Percentiles rank a stretch among this genome's conserved stretches.
Evolutionary conservation across 2,797 vertebrate species (phyloP).

Genomic region (Cottoperca gobio): DNA sequence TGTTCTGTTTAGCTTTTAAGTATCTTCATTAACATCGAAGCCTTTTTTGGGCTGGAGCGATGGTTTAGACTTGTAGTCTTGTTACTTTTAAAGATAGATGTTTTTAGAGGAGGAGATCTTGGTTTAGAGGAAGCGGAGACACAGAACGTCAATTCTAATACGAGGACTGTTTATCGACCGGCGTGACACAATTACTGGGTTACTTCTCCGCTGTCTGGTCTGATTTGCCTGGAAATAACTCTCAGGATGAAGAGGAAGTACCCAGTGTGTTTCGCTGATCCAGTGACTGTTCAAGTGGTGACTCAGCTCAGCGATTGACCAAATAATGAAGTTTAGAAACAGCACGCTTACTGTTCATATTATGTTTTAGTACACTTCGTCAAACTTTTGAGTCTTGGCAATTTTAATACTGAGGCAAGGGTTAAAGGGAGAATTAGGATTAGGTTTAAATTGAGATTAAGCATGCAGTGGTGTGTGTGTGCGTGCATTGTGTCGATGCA

Average conservation of each 20-base stretch:
- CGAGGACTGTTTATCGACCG: slow-evolving; percentile 45
- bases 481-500: slow-evolving; percentile 14
- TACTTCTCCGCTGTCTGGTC: slow-evolving; percentile 41
- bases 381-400: not conserved
- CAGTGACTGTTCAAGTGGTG: slow-evolving; percentile 1
- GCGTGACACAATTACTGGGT: slow-evolving; percentile 42
- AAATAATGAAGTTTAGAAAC: not conserved
- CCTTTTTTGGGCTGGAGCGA: not conserved
- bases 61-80: not conserved
- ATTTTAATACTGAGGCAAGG: slow-evolving; percentile 39
- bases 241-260: slow-evolving; percentile 26
- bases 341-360: not conserved
- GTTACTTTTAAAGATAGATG: slow-evolving; percentile 5
- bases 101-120: not conserved
- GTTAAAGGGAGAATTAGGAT: slow-evolving; percentile 39
- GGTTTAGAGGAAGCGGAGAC: not conserved
- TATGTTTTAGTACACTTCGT: not conserved
- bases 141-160: slow-evolving; percentile 36
- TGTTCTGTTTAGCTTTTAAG: not conserved
- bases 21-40: not conserved
- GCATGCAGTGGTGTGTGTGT: not conserved
- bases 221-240: slow-evolving; percentile 51
- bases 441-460: slow-evolving; percentile 32
- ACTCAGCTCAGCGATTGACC: not conserved
- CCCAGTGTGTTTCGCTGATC: slow-evolving; percentile 5